These are phyloP conservation scores for Polymixis lichenea DNA, from an alignment of 2,888 invertebrate species.

Conservation along the genomic window DNA sequence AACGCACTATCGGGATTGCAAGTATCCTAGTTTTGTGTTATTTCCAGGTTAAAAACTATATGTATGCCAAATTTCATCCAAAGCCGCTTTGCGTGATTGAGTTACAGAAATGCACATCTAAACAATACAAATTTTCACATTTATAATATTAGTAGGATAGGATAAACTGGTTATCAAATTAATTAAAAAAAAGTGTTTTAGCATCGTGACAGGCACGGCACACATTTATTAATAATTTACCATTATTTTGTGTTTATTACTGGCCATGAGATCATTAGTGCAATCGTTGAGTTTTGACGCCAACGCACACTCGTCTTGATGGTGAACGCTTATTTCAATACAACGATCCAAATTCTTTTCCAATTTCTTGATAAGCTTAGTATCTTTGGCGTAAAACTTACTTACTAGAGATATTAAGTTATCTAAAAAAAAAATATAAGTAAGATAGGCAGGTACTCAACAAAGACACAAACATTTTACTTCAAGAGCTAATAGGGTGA, in stretches of 20 bases:
- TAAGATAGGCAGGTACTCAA: background rate
- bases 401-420: constrained; percentile 80
- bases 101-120: no score
- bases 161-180: background rate
- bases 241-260: constrained; percentile 81
- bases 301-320: constrained; percentile 79
- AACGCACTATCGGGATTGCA: no score
- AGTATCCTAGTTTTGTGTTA: no score
- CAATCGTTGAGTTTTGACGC: constrained; percentile 84
- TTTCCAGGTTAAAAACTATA: no score
- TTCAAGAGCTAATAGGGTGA: background rate
- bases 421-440: constrained; percentile 65
- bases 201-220: background rate
- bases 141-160: no score
- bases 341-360: constrained; percentile 85
- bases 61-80: no score
- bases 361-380: constrained; percentile 84
- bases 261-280: constrained; percentile 85
- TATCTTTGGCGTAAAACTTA: constrained; percentile 86
- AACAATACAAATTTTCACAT: no score
- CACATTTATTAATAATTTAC: constrained; percentile 77
- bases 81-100: no score
- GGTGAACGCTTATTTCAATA: constrained; percentile 77
- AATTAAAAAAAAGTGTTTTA: background rate
- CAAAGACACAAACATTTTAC: no score